Conservation (phyloP, 2,797 vertebrate species). For the Orientallactaga sibirica region DNA sequence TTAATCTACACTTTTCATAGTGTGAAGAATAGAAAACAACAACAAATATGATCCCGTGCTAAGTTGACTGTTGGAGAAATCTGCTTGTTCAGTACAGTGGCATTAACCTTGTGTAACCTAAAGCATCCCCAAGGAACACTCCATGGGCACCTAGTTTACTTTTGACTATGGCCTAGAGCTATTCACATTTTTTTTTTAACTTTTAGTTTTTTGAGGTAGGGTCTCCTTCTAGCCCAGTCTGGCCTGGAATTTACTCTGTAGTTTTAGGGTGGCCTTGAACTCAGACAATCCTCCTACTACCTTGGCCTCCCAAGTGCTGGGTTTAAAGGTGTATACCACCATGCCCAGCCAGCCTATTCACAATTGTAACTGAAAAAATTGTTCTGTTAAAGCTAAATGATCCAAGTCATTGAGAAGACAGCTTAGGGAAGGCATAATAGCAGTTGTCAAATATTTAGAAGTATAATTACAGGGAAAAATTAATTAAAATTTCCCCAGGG, state of each 20-base stretch:
- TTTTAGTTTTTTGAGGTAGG: too few relatives aligned
- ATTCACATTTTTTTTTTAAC: too few relatives aligned
- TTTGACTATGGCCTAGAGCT: background rate
- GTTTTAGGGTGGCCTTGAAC: too few relatives aligned
- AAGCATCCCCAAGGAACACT: background rate
- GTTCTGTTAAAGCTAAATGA: slow-evolving; percentile 52
- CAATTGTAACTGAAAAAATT: slow-evolving; percentile 36
- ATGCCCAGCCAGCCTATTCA: background rate
- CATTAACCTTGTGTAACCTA: slow-evolving; percentile 24
- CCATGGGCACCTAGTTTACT: slow-evolving; percentile 13
- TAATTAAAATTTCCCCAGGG: slow-evolving; percentile 33
- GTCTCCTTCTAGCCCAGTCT: too few relatives aligned
- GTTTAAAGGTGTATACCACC: too few relatives aligned
- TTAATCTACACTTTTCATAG: slow-evolving; percentile 40
- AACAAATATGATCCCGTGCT: slow-evolving; percentile 9
- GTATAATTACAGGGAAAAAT: slow-evolving; percentile 30
- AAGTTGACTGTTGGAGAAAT: slow-evolving; percentile 52
- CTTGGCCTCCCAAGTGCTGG: too few relatives aligned
- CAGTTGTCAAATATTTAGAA: slow-evolving; percentile 38
- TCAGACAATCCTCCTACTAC: too few relatives aligned
- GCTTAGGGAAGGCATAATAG: background rate
- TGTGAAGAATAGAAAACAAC: slow-evolving; percentile 63
- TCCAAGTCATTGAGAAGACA: slow-evolving; percentile 37
- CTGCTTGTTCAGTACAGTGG: slow-evolving; percentile 19
- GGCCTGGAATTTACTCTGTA: too few relatives aligned